Base-by-base conservation (phyloP, 2,113 vertebrate genomes). In the Probosciger aterrimus region DNA sequence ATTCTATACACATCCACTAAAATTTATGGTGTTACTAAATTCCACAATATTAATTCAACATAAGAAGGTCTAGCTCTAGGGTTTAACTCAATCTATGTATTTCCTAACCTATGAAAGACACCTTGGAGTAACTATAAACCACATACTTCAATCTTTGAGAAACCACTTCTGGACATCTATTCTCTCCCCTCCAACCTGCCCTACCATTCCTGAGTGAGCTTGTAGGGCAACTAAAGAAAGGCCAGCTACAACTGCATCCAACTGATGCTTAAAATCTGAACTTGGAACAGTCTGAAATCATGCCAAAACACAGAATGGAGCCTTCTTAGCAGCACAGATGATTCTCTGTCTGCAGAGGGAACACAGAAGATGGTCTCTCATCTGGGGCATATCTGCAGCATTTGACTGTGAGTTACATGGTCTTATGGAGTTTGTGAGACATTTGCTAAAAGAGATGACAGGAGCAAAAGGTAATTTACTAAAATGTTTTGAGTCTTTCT, bases 331-430 rank as follows among this genome's bases (percentile, higher is more conserved):
- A 92, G 95, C 93, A 97, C 95, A 97, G 96, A 97, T 95, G 96
- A 96, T 91, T 62, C 65, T 74, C 69, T 75, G 52, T 87, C 83
- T 5, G 5, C 57, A 84, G 33, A 95, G 39, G n/a, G 89, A 97
- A 97, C 89, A 97, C 96, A 97, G 95, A 97, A 95, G 94, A 97
- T 96, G 95, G 94, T 95, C 92, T 87, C 69, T 97, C 95, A 95
- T 93, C 96, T 97, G 96, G 96, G 86, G 47, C 81, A 41, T 92
- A 95, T 75, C 91, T 95, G 80, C 50, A 91, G 55, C 77, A 65
- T 87, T 93, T 82, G 65, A 92, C 30, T 95, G 44, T 52, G 77
- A 93, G 69, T 50, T 93, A 84, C 43, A 84, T 76, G 77, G 77
- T 92, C 47, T 96, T 87, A 96, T 31, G 62, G 74, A 95, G 77